Evolutionary conservation across 2,888 invertebrate genomes (phyloP).

Genomic region (Eupeodes latifasciatus): DNA sequence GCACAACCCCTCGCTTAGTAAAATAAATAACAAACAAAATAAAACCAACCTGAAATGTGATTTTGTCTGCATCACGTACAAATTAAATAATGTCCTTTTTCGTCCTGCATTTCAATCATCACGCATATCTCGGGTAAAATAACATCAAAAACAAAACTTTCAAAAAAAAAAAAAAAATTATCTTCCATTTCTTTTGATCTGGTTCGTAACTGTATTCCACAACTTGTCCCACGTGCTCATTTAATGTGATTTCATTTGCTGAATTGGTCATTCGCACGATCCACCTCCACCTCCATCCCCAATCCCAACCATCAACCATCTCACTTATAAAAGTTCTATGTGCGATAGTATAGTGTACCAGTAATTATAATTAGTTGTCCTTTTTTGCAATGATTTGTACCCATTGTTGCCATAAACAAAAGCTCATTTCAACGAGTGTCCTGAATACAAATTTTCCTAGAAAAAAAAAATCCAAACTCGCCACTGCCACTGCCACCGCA

Average conservation of each 20-base stretch:
- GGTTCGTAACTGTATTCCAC: background rate
- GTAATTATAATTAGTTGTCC: constrained; percentile 75
- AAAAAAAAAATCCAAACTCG: too few relatives aligned
- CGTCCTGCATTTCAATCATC: constrained; percentile 26
- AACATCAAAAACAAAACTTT: constrained; percentile 7
- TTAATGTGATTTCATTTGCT: constrained; percentile 66
- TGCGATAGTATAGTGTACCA: constrained; percentile 9
- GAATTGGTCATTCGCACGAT: constrained; percentile 73
- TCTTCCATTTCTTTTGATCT: constrained; percentile 49
- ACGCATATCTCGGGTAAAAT: constrained; percentile 1
- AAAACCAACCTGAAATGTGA: background rate
- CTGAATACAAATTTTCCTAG: constrained; percentile 71
- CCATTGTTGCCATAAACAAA: constrained; percentile 75
- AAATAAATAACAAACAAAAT: background rate
- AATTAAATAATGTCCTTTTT: background rate
- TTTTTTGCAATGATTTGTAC: constrained; percentile 63
- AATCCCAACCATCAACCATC: too few relatives aligned
- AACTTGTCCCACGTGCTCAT: constrained; percentile 56
- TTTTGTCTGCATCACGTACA: constrained; percentile 10
- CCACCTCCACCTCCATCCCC: constrained; percentile 52
- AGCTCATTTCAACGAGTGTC: constrained; percentile 74
- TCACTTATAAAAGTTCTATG: too few relatives aligned
- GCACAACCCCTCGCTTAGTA: too few relatives aligned
- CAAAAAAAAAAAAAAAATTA: constrained; percentile 5
- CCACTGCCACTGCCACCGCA: too few relatives aligned